Conservation (phyloP, 2,888 invertebrate species). For the Alloscopus bannaensis region DNA sequence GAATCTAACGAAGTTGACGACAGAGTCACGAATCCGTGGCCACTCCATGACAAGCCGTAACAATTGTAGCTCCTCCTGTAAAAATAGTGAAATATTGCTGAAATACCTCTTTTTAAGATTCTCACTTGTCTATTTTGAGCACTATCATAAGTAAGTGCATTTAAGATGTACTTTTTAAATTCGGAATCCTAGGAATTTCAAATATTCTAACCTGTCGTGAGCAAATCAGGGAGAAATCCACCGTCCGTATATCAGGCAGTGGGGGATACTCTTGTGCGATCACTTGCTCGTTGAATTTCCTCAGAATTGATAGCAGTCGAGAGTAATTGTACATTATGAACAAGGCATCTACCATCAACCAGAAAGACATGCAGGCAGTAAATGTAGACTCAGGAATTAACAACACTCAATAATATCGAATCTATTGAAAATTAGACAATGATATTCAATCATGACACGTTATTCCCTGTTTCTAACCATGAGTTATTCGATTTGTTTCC, state of each 20-base stretch:
- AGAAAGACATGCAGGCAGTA: slow-evolving; percentile 2
- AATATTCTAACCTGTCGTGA: neutral
- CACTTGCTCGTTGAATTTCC: slow-evolving; percentile 31
- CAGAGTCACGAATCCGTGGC: slow-evolving; percentile 58
- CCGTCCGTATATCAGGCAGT: neutral
- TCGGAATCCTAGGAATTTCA: neutral
- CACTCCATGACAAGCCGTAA: slow-evolving; percentile 58
- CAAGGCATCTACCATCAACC: slow-evolving; percentile 46
- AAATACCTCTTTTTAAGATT: neutral
- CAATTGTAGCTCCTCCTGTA: slow-evolving; percentile 62
- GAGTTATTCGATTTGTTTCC: slow-evolving; percentile 2
- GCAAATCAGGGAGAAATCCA: slow-evolving; percentile 15
- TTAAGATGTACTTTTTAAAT: neutral
- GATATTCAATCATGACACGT: neutral
- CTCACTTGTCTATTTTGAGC: too few relatives aligned
- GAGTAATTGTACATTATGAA: slow-evolving; percentile 58
- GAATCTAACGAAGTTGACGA: slow-evolving; percentile 40
- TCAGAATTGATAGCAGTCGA: slow-evolving; percentile 41
- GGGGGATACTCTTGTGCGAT: slow-evolving; percentile 6
- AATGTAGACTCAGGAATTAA: neutral
- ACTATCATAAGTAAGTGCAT: neutral
- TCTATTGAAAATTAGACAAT: neutral
- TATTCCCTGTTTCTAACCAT: slow-evolving; percentile 14
- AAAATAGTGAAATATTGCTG: slow-evolving; percentile 18
- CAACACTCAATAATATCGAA: neutral